phyloP scores from a whole-genome alignment of 1,140 invertebrate species.

The Pogonomyrmex barbatus region DNA sequence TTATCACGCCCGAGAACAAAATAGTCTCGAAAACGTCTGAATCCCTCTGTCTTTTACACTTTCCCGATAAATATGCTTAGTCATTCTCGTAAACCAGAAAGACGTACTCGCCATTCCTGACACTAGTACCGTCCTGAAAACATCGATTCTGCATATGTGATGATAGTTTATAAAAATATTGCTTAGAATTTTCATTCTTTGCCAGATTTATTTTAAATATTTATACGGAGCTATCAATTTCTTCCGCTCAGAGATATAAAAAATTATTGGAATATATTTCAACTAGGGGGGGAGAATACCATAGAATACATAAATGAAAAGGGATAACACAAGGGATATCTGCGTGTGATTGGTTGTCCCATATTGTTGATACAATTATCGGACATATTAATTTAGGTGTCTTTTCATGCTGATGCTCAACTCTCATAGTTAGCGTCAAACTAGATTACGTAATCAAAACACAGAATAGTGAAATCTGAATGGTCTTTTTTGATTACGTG shows the following conservation, averaged over 20 bases:
- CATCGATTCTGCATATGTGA: conserved; percentile 29
- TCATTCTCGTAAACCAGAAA: conserved; percentile 73
- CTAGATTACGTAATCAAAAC: too few species aligned
- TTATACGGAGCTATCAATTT: neutral
- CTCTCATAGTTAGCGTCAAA: too few species aligned
- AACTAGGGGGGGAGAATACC: too few species aligned
- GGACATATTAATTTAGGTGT: too few species aligned
- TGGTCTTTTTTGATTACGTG: too few species aligned
- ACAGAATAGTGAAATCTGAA: too few species aligned
- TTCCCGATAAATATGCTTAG: conserved; percentile 81
- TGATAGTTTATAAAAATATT: too few species aligned
- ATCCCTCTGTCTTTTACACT: conserved; percentile 77
- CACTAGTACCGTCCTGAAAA: conserved; percentile 51
- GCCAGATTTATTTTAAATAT: neutral
- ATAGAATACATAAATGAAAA: too few species aligned
- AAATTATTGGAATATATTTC: neutral
- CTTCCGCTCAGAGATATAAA: neutral
- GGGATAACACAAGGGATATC: too few species aligned
- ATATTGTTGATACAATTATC: too few species aligned
- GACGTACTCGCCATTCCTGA: conserved; percentile 38
- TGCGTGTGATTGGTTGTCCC: too few species aligned
- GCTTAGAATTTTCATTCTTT: neutral
- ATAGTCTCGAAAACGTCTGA: conserved; percentile 50
- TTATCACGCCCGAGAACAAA: conserved; percentile 62
- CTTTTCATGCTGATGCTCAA: too few species aligned